Percentiles rank a stretch among this genome's conserved stretches.
phyloP scores from a whole-genome alignment of 2,797 vertebrate genomes.

The Syngnathus acus region DNA sequence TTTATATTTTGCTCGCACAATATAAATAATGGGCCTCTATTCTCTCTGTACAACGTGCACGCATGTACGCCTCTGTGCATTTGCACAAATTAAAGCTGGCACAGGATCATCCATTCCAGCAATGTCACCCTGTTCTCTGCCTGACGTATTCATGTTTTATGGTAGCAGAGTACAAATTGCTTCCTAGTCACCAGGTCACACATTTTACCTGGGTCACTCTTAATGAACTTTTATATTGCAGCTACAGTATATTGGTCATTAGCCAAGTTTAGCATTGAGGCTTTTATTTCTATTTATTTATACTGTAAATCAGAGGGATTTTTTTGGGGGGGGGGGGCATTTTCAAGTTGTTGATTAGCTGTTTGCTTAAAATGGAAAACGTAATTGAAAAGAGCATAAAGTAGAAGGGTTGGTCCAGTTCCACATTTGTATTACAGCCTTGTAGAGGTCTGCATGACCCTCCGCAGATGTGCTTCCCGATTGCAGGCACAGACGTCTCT shows the following conservation, averaged over 20 bases:
- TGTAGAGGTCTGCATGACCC: no score
- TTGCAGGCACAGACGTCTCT: no score
- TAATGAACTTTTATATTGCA: slow-evolving; percentile 3
- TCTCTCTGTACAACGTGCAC: not conserved
- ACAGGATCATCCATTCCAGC: slow-evolving; percentile 13
- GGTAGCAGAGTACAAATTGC: slow-evolving; percentile 9
- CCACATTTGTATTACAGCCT: no score
- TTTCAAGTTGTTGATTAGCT: no score
- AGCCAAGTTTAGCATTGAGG: not conserved
- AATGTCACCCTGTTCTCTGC: slow-evolving; percentile 15
- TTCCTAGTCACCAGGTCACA: slow-evolving; percentile 3
- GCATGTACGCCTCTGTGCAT: slow-evolving; percentile 6
- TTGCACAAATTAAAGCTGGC: slow-evolving; percentile 22
- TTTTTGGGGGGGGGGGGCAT: no score
- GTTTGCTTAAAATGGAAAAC: no score
- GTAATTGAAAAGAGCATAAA: no score
- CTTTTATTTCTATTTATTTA: no score
- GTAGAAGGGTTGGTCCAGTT: no score
- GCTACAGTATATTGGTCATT: not conserved
- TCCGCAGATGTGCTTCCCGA: no score
- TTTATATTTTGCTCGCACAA: not conserved
- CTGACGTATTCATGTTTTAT: slow-evolving; percentile 9
- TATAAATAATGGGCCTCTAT: slow-evolving; percentile 6
- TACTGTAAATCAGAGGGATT: no score
- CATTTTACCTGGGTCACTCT: not conserved